A percentile compares a stretch with the other conserved stretches of the same genome.
These are phyloP conservation scores for Hedya salicella DNA, from an alignment of 2,888 invertebrate species.

Conservation along the genomic window DNA sequence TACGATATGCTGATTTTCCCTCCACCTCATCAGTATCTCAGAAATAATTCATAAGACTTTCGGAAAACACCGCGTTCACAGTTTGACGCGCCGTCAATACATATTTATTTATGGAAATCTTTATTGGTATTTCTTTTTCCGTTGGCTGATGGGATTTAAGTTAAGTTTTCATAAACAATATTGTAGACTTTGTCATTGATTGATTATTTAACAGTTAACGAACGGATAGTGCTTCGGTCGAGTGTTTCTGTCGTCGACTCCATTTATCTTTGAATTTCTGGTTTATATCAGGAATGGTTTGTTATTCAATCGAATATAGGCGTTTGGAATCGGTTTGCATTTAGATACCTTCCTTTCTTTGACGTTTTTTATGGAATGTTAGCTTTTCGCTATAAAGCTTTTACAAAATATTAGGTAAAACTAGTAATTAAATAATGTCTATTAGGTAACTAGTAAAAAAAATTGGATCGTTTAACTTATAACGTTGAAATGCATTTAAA, in stretches of 20 bases:
- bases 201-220: constrained; percentile 9
- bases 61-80: constrained; percentile 50
- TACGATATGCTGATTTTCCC: constrained; percentile 66
- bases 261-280: constrained; percentile 2
- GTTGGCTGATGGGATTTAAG: constrained; percentile 26
- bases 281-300: not conserved
- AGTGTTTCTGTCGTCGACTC: constrained; percentile 8
- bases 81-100: constrained; percentile 49
- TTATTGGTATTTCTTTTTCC: constrained; percentile 48
- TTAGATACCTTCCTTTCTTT: too few species aligned
- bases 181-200: constrained; percentile 27
- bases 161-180: constrained; percentile 28
- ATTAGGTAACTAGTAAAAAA: too few species aligned
- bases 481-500: too few species aligned
- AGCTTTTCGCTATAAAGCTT: too few species aligned
- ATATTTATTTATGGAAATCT: constrained; percentile 57
- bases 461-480: too few species aligned
- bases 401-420: too few species aligned
- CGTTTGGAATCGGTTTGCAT: not conserved
- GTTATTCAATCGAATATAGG: not conserved
- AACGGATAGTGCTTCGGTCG: constrained; percentile 7
- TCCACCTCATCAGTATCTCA: constrained; percentile 53
- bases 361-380: too few species aligned
- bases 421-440: too few species aligned
- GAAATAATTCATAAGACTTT: constrained; percentile 62